These are phyloP conservation scores for Amniataba percoides DNA, from an alignment of 2,797 vertebrate species.

Conservation along the genomic window DNA sequence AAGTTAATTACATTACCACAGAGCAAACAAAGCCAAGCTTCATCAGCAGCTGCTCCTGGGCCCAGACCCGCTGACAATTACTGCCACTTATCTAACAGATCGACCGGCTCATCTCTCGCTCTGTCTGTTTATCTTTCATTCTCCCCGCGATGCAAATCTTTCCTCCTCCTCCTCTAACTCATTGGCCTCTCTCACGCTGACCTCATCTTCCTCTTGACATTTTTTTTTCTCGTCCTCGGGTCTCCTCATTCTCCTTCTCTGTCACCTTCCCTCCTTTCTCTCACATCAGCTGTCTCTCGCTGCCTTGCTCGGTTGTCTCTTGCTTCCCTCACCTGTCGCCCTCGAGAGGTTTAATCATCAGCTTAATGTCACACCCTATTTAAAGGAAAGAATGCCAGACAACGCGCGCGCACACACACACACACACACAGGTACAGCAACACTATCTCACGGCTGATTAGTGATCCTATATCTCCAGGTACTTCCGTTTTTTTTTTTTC, in stretches of 20 bases:
- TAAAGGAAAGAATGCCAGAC: slow-evolving; percentile 45
- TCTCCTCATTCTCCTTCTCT: slow-evolving; percentile 26
- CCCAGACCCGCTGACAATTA: slow-evolving; percentile 40
- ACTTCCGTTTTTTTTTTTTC: slow-evolving; percentile 6
- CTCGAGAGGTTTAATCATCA: slow-evolving; percentile 71
- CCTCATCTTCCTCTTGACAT: slow-evolving; percentile 26
- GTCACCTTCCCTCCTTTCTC: slow-evolving; percentile 41
- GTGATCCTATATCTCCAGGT: slow-evolving; percentile 14
- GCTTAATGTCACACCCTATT: slow-evolving; percentile 71
- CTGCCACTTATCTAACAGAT: slow-evolving; percentile 51
- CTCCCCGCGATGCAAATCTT: slow-evolving; percentile 9
- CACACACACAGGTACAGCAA: not conserved
- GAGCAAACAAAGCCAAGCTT: slow-evolving; percentile 59
- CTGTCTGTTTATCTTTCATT: slow-evolving; percentile 29
- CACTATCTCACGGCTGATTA: slow-evolving; percentile 13
- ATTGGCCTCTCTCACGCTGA: not conserved
- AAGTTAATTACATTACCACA: slow-evolving; percentile 61
- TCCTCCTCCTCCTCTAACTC: not conserved
- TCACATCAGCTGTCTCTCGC: slow-evolving; percentile 59
- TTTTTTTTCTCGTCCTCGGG: not conserved
- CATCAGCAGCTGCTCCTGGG: slow-evolving; percentile 50
- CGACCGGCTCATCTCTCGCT: slow-evolving; percentile 21
- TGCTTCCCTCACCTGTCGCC: slow-evolving; percentile 65
- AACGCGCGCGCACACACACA: slow-evolving; percentile 23
- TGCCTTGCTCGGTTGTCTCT: slow-evolving; percentile 39